Evolutionary conservation across 2,113 vertebrate genomes (phyloP).

Genomic region (Sapayoa aenigma): DNA sequence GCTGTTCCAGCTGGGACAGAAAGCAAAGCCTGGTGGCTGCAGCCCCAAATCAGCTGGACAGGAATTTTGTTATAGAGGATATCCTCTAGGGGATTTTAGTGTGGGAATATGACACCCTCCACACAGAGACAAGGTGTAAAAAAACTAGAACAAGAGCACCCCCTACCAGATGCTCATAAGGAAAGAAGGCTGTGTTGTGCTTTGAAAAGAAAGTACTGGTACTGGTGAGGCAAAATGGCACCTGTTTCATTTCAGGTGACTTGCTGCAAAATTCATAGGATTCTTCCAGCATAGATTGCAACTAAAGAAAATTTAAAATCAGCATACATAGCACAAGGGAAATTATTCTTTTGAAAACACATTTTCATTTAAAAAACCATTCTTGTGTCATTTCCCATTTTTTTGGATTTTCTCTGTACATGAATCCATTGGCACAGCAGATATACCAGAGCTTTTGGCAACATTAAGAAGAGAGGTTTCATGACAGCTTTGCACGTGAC

Average conservation of each 20-base stretch:
- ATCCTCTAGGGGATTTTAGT: neutral
- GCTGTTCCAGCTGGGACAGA: neutral
- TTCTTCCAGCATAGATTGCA: neutral
- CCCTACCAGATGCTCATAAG: neutral
- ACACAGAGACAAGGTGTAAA: constrained; percentile 35
- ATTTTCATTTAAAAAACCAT: neutral
- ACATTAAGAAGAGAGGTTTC: neutral
- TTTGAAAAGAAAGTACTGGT: neutral
- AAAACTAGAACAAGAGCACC: constrained; percentile 5
- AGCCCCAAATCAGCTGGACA: neutral
- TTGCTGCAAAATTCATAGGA: neutral
- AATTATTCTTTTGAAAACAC: neutral
- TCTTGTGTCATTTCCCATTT: neutral
- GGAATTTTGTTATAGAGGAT: neutral
- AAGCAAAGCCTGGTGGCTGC: neutral
- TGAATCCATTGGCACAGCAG: neutral
- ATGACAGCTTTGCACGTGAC: neutral
- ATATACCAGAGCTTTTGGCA: neutral
- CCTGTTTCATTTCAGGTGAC: neutral
- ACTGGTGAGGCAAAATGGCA: accelerated
- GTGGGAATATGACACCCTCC: neutral
- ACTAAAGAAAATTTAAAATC: neutral
- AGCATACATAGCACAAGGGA: neutral
- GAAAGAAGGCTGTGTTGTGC: neutral
- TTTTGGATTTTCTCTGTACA: neutral